Percentiles rank a stretch among this genome's conserved stretches.
Conservation (phyloP, 2,888 invertebrate species). For the Itoplectis maculator region DNA sequence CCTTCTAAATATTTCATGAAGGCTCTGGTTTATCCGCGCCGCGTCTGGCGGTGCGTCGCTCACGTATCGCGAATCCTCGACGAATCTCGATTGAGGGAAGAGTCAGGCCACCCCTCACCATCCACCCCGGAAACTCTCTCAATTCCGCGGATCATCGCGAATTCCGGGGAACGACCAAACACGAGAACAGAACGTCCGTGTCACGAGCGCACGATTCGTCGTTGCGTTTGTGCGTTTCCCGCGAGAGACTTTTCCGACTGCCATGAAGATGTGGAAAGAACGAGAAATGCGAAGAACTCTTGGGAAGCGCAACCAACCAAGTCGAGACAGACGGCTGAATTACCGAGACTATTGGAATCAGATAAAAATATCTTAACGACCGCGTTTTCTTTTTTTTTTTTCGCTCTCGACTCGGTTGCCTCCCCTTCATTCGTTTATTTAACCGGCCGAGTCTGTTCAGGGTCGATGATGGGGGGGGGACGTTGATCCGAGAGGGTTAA, state of each 20-base stretch:
- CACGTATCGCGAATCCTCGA: conserved; percentile 44
- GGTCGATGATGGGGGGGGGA: conserved; percentile 20
- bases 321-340: conserved; percentile 39
- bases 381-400: conserved; percentile 9
- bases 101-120: no score
- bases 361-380: conserved; percentile 46
- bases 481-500: conserved; percentile 45
- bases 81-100: conserved; percentile 51
- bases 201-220: not conserved
- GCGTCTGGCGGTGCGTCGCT: not conserved
- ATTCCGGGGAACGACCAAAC: conserved; percentile 19
- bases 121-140: conserved; percentile 23
- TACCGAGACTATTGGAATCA: conserved; percentile 14
- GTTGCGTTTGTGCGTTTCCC: not conserved
- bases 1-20: conserved; percentile 63
- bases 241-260: conserved; percentile 1
- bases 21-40: conserved; percentile 54
- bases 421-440: conserved; percentile 20
- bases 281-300: not conserved
- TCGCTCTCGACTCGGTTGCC: not conserved
- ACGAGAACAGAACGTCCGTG: conserved; percentile 7
- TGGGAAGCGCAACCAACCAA: not conserved
- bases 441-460: conserved; percentile 19
- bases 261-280: not conserved
- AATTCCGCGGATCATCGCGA: conserved; percentile 38